Conservation (phyloP, 2,113 vertebrate genomes). For the Penelope pileata region DNA sequence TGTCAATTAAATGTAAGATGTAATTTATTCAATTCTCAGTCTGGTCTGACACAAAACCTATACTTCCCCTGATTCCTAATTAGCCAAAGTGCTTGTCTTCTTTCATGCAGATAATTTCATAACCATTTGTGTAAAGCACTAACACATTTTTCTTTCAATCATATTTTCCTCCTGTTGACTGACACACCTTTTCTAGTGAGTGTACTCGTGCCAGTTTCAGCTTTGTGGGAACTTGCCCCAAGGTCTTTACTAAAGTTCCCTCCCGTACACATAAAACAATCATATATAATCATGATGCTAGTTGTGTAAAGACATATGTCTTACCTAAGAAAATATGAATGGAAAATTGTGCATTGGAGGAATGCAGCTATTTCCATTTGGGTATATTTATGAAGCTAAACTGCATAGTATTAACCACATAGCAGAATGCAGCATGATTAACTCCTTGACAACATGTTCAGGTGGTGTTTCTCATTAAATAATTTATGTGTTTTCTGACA, state of each 20-base stretch:
- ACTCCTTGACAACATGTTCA: neutral
- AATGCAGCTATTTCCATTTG: neutral
- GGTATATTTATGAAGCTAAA: slow-evolving; percentile 29
- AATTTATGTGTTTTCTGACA: neutral
- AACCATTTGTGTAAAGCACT: slow-evolving; percentile 45
- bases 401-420: neutral
- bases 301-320: slow-evolving; percentile 6
- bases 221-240: slow-evolving; percentile 66
- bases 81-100: slow-evolving; percentile 52
- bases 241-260: slow-evolving; percentile 42
- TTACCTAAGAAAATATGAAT: slow-evolving; percentile 51
- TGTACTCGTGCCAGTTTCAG: slow-evolving; percentile 55
- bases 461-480: neutral
- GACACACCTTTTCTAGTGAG: slow-evolving; percentile 46
- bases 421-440: neutral
- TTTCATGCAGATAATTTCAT: slow-evolving; percentile 64
- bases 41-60: slow-evolving; percentile 40
- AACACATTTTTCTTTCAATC: slow-evolving; percentile 62
- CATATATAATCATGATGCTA: slow-evolving; percentile 23
- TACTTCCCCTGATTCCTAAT: slow-evolving; percentile 52
- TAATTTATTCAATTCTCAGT: slow-evolving; percentile 47
- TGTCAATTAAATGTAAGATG: slow-evolving; percentile 22
- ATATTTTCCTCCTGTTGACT: slow-evolving; percentile 54
- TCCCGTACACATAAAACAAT: slow-evolving; percentile 21
- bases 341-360: slow-evolving; percentile 11